Evolutionary conservation across 1,140 invertebrate species (phyloP), one percentile per base, ranked within the genome.

Genomic region (Brachionus manjavacas): DNA sequence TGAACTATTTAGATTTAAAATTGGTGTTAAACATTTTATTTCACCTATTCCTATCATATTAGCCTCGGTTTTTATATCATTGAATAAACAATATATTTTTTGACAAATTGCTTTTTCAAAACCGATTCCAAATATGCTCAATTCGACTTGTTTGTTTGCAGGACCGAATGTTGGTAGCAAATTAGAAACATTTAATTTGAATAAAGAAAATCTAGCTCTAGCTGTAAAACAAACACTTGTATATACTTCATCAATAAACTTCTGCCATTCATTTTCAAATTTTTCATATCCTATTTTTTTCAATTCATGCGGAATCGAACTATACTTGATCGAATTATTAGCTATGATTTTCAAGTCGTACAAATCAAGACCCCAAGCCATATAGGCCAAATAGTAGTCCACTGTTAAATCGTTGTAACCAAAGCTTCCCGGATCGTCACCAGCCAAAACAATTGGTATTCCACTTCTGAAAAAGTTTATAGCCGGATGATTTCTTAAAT

Each of bases 401-500:
- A 86, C 85, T 0, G 87, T 87, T 14, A 87, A 86, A 35, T 86
- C 81, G 70, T 87, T 84, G 78, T 87, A 86, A 25, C 87, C 87
- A 79, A 86, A 86, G 12, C 83, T 85, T 9, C 83, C 86, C 0
- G 87, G 86, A 83, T 87, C 87, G 52, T 87, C 87, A 16, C 86
- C 84, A 60, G 85, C 85, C n/a, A 87, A 76, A n/a, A 87, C 85
- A 31, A 87, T 85, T 20, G 87, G 86, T 23, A 87, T 84, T 39
- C 86, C 87, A 52, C 80, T 84, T 9, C 85, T 78, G n/a, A 86
- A 28, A 74, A 85, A 87, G 4, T 84, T 85, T 12, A 86, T 83
- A n/a, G 84, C 87, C n/a, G 86, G 86, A 83, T 87, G 87, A 39
- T 85, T 85, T 28, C 86, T 68, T 43, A 86, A 85, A 81, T 87